Base-by-base conservation (phyloP, 2,797 vertebrate species). In the Chelon labrosus region DNA sequence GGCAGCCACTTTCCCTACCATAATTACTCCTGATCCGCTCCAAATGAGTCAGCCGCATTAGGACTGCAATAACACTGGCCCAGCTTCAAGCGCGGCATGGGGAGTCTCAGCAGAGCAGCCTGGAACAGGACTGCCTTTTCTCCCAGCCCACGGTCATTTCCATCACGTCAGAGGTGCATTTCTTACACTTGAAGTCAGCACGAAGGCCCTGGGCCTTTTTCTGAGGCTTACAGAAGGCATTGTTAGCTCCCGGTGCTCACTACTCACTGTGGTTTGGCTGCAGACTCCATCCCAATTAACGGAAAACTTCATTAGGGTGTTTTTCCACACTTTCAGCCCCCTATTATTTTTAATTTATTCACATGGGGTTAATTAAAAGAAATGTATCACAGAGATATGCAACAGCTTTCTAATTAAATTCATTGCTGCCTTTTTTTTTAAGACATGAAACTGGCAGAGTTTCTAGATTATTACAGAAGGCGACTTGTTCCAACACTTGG, bases 301-400 rank as follows among this genome's bases (percentile, higher is more conserved):
- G 54, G 83, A 92, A 93, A 94, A 94, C 93, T 94, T 95, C 92
- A 95, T 95, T 94, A 94, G 90, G 65, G 76, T 82, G 85, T 85
- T 89, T 82, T 89, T 91, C 87, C 89, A 88, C 90, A 93, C 89
- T 91, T 94, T 90, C 92, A 92, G 88, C 90, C 89, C 91, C 91
- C 90, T 93, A 92, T 93, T 95, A 95, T 93, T 95, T 95, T 94
- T 94, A 94, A 95, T 95, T 95, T 94, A 95, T 94, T 95, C 94
- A 95, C 93, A 94, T 94, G 94, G 94, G 94, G 93, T 94, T 95
- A 95, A 95, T 95, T 95, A 95, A 95, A 94, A 94, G 85, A 94
- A 95, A 93, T 93, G 91, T 93, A 94, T 94, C 94, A 91, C 90
- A 90, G 88, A 93, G 90, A 94, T 93, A 93, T 94, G 93, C 90